phyloP scores from a whole-genome alignment of 2,888 invertebrate species.

The Meiosimyza platycephala region DNA sequence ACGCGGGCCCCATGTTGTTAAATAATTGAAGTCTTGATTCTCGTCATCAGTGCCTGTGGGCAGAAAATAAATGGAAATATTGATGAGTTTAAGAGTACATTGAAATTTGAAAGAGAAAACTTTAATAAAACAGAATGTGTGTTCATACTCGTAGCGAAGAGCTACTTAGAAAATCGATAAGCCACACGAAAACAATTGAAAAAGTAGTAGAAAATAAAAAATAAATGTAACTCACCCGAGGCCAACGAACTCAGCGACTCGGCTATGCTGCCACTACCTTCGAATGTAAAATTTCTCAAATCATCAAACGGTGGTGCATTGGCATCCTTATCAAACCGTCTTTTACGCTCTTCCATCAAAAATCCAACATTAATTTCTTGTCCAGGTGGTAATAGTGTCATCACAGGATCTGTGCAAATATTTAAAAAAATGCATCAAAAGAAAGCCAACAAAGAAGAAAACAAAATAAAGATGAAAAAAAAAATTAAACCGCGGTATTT shows the following conservation, averaged over 20 bases:
- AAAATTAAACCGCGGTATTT: conserved; percentile 15
- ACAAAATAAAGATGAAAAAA: conserved; percentile 6
- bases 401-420: conserved; percentile 72
- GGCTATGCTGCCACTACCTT: conserved; percentile 97
- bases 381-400: conserved; percentile 68
- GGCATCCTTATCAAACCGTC: conserved; percentile 94
- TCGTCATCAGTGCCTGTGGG: conserved; percentile 89
- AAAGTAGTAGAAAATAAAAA: not conserved
- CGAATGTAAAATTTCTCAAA: conserved; percentile 97
- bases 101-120: too few relatives aligned
- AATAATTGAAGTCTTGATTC: conserved; percentile 95
- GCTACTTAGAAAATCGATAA: too few relatives aligned
- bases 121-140: too few relatives aligned
- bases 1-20: conserved; percentile 97
- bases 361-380: conserved; percentile 91
- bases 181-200: too few relatives aligned
- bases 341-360: conserved; percentile 96
- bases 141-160: too few relatives aligned
- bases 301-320: conserved; percentile 99
- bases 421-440: conserved; percentile 22
- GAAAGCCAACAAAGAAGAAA: conserved; percentile 13
- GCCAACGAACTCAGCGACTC: conserved; percentile 96
- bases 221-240: conserved; percentile 75
- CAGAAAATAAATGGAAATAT: too few relatives aligned
- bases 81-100: not conserved